Percentiles rank a stretch among this genome's conserved stretches.
Conservation (phyloP, 37 sponge, comb jelly and placozoan genomes). For the Axinella damicornis region DNA sequence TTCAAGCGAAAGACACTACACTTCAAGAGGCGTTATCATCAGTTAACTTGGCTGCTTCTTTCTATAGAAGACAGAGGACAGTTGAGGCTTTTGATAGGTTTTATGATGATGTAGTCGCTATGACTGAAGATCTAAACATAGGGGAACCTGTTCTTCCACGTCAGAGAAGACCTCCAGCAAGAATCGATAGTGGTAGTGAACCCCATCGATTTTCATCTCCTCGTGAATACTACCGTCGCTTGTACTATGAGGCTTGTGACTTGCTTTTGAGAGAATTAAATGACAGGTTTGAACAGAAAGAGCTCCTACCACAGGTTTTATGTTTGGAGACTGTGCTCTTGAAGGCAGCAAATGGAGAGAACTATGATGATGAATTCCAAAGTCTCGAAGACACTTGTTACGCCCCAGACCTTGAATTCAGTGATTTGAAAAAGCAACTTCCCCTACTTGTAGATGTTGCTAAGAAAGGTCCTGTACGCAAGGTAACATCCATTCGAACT, state of each 20-base stretch:
- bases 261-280: conserved; percentile 32
- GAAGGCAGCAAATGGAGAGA: no score
- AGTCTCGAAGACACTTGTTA: conserved; percentile 1
- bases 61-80: conserved; percentile 43
- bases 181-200: conserved; percentile 42
- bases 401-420: neutral
- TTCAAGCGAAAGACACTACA: conserved; percentile 60
- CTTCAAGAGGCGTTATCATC: conserved; percentile 64
- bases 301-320: conserved; percentile 15
- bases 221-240: conserved; percentile 29
- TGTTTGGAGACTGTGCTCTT: neutral
- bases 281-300: conserved; percentile 31
- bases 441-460: conserved; percentile 9
- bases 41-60: conserved; percentile 42
- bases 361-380: neutral
- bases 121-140: conserved; percentile 26
- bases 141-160: conserved; percentile 51
- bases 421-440: neutral
- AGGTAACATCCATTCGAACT: neutral
- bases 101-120: conserved; percentile 39
- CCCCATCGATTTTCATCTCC: conserved; percentile 15
- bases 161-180: conserved; percentile 51
- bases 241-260: conserved; percentile 28
- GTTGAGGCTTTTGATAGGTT: conserved; percentile 31
- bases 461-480: conserved; percentile 2